Evolutionary conservation across 92 coral and sea anemone species (phyloP).

Genomic region (Plumapathes pennacea): DNA sequence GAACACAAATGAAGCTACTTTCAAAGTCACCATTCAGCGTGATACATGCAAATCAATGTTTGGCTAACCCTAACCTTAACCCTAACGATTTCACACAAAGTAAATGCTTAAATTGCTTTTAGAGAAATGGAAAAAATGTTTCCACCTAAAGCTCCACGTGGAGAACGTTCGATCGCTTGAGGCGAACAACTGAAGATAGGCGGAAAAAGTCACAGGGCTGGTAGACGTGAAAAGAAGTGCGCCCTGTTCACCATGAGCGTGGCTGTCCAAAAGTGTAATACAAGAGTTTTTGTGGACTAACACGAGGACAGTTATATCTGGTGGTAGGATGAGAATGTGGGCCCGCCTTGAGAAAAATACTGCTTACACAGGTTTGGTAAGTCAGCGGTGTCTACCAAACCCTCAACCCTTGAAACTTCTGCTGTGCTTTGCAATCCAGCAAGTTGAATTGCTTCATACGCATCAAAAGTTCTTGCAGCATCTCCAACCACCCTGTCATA

Average conservation of each 20-base stretch:
- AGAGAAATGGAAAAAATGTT: conserved; percentile 3
- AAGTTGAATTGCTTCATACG: conserved; percentile 3
- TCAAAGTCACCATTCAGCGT: too few relatives aligned
- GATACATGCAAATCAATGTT: too few relatives aligned
- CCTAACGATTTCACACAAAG: too few relatives aligned
- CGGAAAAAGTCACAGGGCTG: conserved; percentile 8
- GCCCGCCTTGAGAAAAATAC: conserved; percentile 8
- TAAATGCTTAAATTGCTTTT: background rate
- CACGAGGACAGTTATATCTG: conserved; percentile 8
- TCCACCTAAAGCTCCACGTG: conserved; percentile 9
- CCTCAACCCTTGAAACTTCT: background rate
- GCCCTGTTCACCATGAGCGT: conserved; percentile 12
- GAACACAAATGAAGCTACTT: too few relatives aligned
- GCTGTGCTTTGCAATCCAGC: background rate
- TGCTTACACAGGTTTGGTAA: conserved; percentile 2
- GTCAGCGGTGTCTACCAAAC: conserved; percentile 8
- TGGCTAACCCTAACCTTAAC: too few relatives aligned
- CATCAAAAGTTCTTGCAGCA: conserved; percentile 1
- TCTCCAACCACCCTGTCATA: conserved; percentile 3
- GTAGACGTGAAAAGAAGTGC: conserved; percentile 5
- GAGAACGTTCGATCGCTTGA: background rate
- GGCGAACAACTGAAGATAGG: conserved; percentile 2
- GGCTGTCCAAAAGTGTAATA: conserved; percentile 20
- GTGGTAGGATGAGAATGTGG: conserved; percentile 7
- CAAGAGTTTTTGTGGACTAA: conserved; percentile 1